phyloP scores from a whole-genome alignment of 2,797 vertebrate genomes.

The Acanthurus lineatus region DNA sequence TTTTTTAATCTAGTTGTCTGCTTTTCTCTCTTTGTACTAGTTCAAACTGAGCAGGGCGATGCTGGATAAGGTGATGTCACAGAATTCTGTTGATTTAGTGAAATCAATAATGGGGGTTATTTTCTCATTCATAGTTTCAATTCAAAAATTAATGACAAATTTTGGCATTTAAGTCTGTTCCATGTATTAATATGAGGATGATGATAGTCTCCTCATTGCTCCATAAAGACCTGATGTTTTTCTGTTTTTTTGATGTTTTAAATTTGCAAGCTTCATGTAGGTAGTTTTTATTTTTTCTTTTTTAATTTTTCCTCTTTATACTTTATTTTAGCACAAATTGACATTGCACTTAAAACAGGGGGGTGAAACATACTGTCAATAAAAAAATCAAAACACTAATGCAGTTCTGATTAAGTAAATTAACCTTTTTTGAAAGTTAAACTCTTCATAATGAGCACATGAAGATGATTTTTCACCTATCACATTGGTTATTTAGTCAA shows the following conservation, averaged over 20 bases:
- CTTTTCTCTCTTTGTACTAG: background rate
- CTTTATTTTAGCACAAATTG: background rate
- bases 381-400: background rate
- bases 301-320: background rate
- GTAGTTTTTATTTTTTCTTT: background rate
- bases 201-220: background rate
- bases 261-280: background rate
- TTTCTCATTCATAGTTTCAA: background rate
- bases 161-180: background rate
- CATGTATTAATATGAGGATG: background rate
- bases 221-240: background rate
- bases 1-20: background rate
- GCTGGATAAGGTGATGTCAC: background rate
- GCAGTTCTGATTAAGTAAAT: background rate
- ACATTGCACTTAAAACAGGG: background rate
- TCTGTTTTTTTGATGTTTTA: background rate
- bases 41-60: background rate
- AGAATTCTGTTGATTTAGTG: background rate
- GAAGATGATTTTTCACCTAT: background rate
- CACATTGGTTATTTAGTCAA: background rate
- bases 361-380: background rate
- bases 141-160: background rate
- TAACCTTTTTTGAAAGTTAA: background rate
- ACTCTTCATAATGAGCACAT: background rate
- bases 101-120: background rate